phyloP scores from a whole-genome alignment of 2,888 invertebrate species.

The Metalampra italica region DNA sequence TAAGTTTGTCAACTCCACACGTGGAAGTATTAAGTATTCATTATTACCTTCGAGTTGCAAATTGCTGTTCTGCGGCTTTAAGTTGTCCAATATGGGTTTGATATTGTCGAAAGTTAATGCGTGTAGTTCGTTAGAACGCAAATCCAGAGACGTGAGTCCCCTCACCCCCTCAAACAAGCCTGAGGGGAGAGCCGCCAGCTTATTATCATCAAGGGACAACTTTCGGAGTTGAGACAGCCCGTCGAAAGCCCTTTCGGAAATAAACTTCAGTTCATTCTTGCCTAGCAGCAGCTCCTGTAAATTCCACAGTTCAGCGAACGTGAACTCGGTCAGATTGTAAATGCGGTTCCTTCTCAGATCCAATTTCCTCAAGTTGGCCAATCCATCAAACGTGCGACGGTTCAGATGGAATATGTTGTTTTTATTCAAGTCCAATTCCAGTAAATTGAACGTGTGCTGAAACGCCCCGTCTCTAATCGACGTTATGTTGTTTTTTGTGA shows the following conservation, averaged over 20 bases:
- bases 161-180: slow-evolving; percentile 86
- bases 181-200: slow-evolving; percentile 83
- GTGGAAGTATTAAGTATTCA: slow-evolving; percentile 54
- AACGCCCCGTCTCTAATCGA: slow-evolving; percentile 91
- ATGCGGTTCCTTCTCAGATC: slow-evolving; percentile 87
- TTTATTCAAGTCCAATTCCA: slow-evolving; percentile 88
- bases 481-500: slow-evolving; percentile 92
- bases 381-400: slow-evolving; percentile 86
- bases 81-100: slow-evolving; percentile 86
- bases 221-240: slow-evolving; percentile 85
- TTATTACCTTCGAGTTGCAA: slow-evolving; percentile 86
- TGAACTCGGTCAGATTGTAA: slow-evolving; percentile 87
- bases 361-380: slow-evolving; percentile 84
- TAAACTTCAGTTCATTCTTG: slow-evolving; percentile 83
- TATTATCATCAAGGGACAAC: slow-evolving; percentile 87
- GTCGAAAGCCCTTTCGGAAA: slow-evolving; percentile 87
- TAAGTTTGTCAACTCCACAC: slow-evolving; percentile 52
- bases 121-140: slow-evolving; percentile 87
- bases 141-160: slow-evolving; percentile 84
- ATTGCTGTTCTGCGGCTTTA: slow-evolving; percentile 86
- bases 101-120: slow-evolving; percentile 87
- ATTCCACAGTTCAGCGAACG: slow-evolving; percentile 88
- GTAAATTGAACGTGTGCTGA: slow-evolving; percentile 83
- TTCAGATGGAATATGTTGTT: slow-evolving; percentile 87
- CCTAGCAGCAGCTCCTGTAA: slow-evolving; percentile 84